Conservation (phyloP, 2,113 vertebrate genomes). For the human (Homo sapiens) region GRCh38 chr3:168091001-168091500, state of each 20-base stretch:
- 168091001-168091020: too few species aligned
- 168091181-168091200: not conserved
- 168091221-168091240: not conserved
- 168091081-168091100: too few species aligned
- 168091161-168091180: too few species aligned
- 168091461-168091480: not conserved
- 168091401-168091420: not conserved
- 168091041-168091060: too few species aligned
- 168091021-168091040: too few species aligned
- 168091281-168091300: not conserved
- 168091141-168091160: too few species aligned
- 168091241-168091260: not conserved
- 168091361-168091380: not conserved
- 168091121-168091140: too few species aligned
- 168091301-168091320: not conserved
- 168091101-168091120: too few species aligned
- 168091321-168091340: not conserved
- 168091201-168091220: not conserved
- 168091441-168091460: not conserved
- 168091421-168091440: not conserved
- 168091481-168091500: not conserved
- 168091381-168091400: not conserved
- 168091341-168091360: not conserved
- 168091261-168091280: not conserved
- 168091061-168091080: too few species aligned